Conservation (phyloP, 37 sponge, comb jelly and placozoan genomes). For the Amphimedon queenslandica region DNA sequence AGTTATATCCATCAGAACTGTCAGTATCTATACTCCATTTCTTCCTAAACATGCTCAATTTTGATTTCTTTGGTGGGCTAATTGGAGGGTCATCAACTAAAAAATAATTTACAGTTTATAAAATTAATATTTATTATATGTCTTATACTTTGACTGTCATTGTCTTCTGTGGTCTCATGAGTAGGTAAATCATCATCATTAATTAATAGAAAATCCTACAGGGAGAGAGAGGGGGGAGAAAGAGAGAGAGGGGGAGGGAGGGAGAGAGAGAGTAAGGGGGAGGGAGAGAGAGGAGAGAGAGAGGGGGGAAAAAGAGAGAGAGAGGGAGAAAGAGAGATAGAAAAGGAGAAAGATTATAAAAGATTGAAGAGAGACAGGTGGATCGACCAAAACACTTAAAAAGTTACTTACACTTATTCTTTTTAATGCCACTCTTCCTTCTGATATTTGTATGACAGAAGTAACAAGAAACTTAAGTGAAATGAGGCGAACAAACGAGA, state of each 20-base stretch:
- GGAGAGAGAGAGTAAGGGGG: slow-evolving; percentile 7
- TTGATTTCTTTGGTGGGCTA: too few species aligned
- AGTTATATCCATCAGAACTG: too few species aligned
- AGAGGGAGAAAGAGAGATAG: not conserved
- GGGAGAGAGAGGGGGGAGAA: not conserved
- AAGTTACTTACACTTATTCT: slow-evolving; percentile 53
- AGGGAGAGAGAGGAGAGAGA: slow-evolving; percentile 1
- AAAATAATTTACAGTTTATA: not conserved
- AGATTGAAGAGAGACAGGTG: too few species aligned
- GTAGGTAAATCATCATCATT: too few species aligned
- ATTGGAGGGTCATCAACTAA: not conserved
- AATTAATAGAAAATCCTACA: too few species aligned
- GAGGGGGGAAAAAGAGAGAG: not conserved
- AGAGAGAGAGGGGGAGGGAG: slow-evolving; percentile 24
- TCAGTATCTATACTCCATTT: too few species aligned
- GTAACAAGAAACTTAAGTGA: slow-evolving; percentile 28
- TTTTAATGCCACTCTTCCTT: slow-evolving; percentile 45
- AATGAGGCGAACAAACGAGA: slow-evolving; percentile 25
- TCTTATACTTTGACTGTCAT: too few species aligned
- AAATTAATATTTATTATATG: too few species aligned
- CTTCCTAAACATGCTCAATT: too few species aligned
- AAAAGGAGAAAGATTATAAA: too few species aligned
- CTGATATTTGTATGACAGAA: slow-evolving; percentile 34
- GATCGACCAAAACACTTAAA: too few species aligned
- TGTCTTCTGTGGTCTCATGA: too few species aligned